These are phyloP conservation scores for Euplagia quadripunctaria DNA, from an alignment of 2,888 invertebrate species.

Conservation along the genomic window DNA sequence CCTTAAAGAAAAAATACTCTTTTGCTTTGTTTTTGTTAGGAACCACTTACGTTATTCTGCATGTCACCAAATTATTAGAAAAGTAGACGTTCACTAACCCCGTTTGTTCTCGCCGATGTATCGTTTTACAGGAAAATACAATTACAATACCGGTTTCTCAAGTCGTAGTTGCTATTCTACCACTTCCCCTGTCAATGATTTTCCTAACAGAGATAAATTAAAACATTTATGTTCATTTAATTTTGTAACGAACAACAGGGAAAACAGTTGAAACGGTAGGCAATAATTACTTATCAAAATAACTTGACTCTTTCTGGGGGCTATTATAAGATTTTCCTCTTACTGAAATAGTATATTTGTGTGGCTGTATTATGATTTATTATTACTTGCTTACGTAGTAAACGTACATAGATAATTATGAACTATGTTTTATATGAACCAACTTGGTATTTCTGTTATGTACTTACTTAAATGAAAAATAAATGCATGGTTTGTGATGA, in stretches of 20 bases:
- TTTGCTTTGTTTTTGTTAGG: neutral
- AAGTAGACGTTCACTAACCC: neutral
- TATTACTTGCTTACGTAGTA: constrained; percentile 9
- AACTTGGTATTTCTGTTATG: constrained; percentile 1
- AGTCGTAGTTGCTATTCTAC: neutral
- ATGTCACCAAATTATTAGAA: neutral
- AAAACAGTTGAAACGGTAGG: constrained; percentile 3
- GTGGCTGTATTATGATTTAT: constrained; percentile 1
- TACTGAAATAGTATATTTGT: constrained; percentile 21
- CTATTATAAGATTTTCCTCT: constrained; percentile 23
- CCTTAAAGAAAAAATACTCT: constrained; percentile 10
- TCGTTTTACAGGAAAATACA: neutral
- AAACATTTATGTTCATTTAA: neutral
- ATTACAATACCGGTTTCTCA: neutral
- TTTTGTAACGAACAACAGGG: constrained; percentile 12
- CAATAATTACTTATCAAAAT: constrained; percentile 15
- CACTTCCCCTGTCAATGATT: neutral
- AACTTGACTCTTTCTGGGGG: constrained; percentile 6
- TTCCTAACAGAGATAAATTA: neutral
- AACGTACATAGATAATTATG: constrained; percentile 3
- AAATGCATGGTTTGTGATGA: neutral
- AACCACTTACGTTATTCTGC: neutral
- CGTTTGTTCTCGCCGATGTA: neutral
- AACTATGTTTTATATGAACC: neutral
- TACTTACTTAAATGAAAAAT: neutral